phyloP scores from a whole-genome alignment of 2,888 invertebrate genomes.

The Sylvicola cinctus region DNA sequence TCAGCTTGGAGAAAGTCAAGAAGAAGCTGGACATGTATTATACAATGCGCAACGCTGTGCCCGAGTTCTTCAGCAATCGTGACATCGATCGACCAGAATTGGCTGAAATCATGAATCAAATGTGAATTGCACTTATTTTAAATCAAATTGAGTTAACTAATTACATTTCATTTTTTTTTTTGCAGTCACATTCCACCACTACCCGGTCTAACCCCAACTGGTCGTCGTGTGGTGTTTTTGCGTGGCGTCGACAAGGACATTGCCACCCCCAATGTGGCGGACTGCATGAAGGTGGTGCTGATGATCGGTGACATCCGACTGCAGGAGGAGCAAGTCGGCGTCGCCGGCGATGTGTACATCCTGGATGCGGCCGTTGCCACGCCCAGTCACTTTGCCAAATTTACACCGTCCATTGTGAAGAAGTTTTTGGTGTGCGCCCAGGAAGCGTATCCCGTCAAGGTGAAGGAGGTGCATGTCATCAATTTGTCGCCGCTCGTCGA shows the following conservation, averaged over 20 bases:
- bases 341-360: constrained; percentile 67
- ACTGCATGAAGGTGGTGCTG: constrained; percentile 60
- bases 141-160: background rate
- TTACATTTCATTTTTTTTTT: background rate
- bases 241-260: constrained; percentile 48
- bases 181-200: constrained; percentile 55
- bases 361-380: constrained; percentile 61
- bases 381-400: constrained; percentile 62
- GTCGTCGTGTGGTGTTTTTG: constrained; percentile 55
- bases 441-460: constrained; percentile 74
- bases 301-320: constrained; percentile 72
- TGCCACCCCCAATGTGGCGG: constrained; percentile 48
- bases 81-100: constrained; percentile 53
- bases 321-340: constrained; percentile 55
- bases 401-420: constrained; percentile 61
- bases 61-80: constrained; percentile 61
- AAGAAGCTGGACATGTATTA: constrained; percentile 75
- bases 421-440: constrained; percentile 50
- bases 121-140: constrained; percentile 30
- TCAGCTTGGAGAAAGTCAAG: constrained; percentile 69
- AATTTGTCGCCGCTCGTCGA: constrained; percentile 68
- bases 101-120: constrained; percentile 41
- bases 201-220: constrained; percentile 62
- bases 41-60: constrained; percentile 62
- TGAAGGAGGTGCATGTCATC: constrained; percentile 70